These are phyloP conservation scores for Agelas oroides DNA, from an alignment of 37 sponge, comb jelly and placozoan genomes.

Conservation along the genomic window DNA sequence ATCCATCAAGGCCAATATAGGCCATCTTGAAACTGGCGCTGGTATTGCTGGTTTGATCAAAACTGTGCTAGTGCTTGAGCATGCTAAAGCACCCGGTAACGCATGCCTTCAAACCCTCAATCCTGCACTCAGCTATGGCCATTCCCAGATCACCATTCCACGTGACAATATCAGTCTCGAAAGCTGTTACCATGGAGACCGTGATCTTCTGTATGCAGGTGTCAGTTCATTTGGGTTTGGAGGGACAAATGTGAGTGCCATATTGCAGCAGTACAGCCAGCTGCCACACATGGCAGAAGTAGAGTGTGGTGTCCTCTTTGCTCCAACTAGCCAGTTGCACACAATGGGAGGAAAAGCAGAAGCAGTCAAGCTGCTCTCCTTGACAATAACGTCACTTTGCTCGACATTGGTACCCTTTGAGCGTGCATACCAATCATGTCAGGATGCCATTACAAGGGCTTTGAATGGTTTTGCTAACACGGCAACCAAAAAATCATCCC, in stretches of 20 bases:
- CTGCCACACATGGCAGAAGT: slow-evolving; percentile 39
- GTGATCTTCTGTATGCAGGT: slow-evolving; percentile 9
- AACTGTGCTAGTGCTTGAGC: slow-evolving; percentile 62
- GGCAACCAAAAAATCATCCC: too few relatives aligned
- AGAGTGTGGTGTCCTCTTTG: slow-evolving; percentile 25
- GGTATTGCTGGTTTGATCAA: slow-evolving; percentile 78
- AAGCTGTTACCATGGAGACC: background rate
- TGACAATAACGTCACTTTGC: background rate
- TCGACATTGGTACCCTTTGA: background rate
- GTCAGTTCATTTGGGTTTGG: slow-evolving; percentile 55
- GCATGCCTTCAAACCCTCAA: background rate
- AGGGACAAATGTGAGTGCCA: slow-evolving; percentile 36
- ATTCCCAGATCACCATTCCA: slow-evolving; percentile 7
- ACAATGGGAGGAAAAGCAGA: too few relatives aligned
- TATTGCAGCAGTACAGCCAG: slow-evolving; percentile 27
- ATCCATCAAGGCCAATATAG: slow-evolving; percentile 80
- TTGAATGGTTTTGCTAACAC: too few relatives aligned
- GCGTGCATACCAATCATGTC: background rate
- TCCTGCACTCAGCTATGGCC: background rate
- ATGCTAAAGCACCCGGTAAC: slow-evolving; percentile 50
- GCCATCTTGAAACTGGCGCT: slow-evolving; percentile 74
- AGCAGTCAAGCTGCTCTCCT: too few relatives aligned
- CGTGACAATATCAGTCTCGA: background rate
- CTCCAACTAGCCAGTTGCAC: background rate
- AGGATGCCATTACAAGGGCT: background rate